Evolutionary conservation across 2,113 vertebrate species (phyloP), one percentile per base, ranked within the genome.

Genomic region (Lates calcarifer): DNA sequence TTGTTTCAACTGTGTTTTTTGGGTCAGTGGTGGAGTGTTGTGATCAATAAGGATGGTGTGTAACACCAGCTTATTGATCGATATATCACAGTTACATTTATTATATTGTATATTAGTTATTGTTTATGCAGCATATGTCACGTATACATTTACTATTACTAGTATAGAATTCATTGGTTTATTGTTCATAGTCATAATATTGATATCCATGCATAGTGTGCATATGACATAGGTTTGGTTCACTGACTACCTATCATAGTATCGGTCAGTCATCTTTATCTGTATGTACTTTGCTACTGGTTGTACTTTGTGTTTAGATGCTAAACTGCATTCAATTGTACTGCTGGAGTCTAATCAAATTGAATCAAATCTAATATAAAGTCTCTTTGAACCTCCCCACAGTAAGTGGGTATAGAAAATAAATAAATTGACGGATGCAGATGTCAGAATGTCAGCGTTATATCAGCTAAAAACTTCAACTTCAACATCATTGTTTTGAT

Each of bases 21-120:
- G n/a, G n/a, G n/a, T n/a, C n/a, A n/a, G n/a, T n/a, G n/a, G n/a
- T n/a, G n/a, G n/a, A n/a, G n/a, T n/a, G n/a, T n/a, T n/a, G n/a
- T n/a, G n/a, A n/a, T n/a, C n/a, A n/a, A n/a, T n/a, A n/a, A n/a
- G n/a, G n/a, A n/a, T n/a, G n/a, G n/a, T n/a, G n/a, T n/a, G n/a
- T n/a, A n/a, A 22, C 7, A 20, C 26, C 24, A 45, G 17, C 41
- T 43, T 47, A 66, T 43, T 31, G 47, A 43, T 63, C 39, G 15
- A 74, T 53, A 55, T 56, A 55, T 64, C 33, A 64, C 6, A 39
- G 18, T 74, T 53, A 64, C 7, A 65, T 24, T 64, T 7, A 18
- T n/a, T 65, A 17, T 49, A 45, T 6, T 11, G 29, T 24, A 3
- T 14, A 14, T n/a, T 8, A 24, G 57, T 28, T 37, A 20, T 35